Conservation (phyloP, 2,888 invertebrate species). For the Nemotelus nigrinus region DNA sequence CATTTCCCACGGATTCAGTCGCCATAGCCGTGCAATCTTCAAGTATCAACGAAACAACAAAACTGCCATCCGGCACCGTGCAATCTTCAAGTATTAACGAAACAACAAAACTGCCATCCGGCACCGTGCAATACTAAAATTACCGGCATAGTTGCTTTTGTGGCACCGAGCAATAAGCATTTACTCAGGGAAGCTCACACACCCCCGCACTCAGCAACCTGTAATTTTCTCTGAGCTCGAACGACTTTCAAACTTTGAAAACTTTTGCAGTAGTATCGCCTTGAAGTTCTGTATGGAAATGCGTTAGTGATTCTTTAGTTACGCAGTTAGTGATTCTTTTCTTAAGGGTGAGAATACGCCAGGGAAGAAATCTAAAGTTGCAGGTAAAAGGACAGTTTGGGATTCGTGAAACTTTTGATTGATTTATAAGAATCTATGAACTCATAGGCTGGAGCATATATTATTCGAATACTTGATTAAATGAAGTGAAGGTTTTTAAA, state of each 20-base stretch:
- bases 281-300: background rate
- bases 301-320: background rate
- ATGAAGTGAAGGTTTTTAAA: no score
- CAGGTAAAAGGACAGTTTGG: no score
- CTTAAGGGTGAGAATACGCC: conserved; percentile 18
- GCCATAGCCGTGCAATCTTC: conserved; percentile 36
- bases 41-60: conserved; percentile 30
- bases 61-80: conserved; percentile 40
- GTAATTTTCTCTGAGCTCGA: conserved; percentile 46
- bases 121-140: conserved; percentile 41
- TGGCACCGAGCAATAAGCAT: conserved; percentile 23
- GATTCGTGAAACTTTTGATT: no score
- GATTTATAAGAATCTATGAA: no score
- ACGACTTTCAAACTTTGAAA: conserved; percentile 26
- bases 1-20: conserved; percentile 68
- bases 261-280: conserved; percentile 35
- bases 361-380: background rate
- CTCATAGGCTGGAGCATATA: no score
- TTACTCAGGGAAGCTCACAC: conserved; percentile 43
- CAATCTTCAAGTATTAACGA: conserved; percentile 20
- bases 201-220: conserved; percentile 50
- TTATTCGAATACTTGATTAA: no score
- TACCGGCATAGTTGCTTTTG: conserved; percentile 36
- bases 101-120: conserved; percentile 33
- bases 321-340: background rate